Base-by-base conservation (phyloP, 92 coral and sea anemone species). In the Zoanthus gigantus region DNA sequence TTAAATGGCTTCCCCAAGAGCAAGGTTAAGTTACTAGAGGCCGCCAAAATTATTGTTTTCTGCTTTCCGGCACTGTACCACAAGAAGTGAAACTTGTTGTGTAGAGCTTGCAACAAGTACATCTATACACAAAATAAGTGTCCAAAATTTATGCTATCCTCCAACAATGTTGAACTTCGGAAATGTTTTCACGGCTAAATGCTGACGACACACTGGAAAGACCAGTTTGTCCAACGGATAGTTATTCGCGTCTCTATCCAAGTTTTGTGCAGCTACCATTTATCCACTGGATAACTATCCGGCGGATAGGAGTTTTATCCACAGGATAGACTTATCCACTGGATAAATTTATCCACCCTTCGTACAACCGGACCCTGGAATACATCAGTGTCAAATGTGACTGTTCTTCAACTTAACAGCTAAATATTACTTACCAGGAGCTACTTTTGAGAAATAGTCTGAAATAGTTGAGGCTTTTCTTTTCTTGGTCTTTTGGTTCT, bases 401-500 rank as follows among this genome's bases (percentile, higher is more conserved):
- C 84, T 79, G 74, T 79, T 61, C 71, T 79, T 79, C 71, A 79
- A 79, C 71, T 79, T 79, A 79, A 79, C 12, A 79, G 84, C 71
- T 79, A 79, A 79, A 79, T 60, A 79, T 79, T 61, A 79, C 84
- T 79, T 79, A 79, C 73, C 84, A 79, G 84, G 84, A 79, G 84
- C 84, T 79, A 79, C 84, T 12, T 79, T 79, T 79, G 84, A 79
- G 72, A 79, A 79, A 79, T 79, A 79, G 73, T 79, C 84, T 79
- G 84, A 79, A 79, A 61, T 79, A 63, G 72, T 58, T 30, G 84
- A 79, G 83, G 83, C 83, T 78, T 78, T 78, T 78, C 84, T 79
- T 79, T 79, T 60, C 72, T 79, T 79, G 53, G 83, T 79, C 83
- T 56, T 79, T 60, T 79, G 84, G 42, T 61, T 79, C 42, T 79